Evolutionary conservation across 1,140 invertebrate species (phyloP).

Genomic region (Cydia amplana): DNA sequence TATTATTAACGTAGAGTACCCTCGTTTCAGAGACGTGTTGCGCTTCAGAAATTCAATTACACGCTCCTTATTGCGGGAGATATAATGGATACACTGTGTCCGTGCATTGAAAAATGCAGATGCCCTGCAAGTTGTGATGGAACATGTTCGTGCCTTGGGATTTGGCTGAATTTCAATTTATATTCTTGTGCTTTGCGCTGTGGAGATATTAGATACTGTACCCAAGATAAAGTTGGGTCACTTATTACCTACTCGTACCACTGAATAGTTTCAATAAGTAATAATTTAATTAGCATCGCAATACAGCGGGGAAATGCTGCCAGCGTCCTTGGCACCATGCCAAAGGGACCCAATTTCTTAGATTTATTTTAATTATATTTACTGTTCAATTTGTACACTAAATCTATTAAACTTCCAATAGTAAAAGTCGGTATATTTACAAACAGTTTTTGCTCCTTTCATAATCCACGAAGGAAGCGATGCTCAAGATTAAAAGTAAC

Average conservation of each 20-base stretch:
- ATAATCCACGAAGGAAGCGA: conserved; percentile 13
- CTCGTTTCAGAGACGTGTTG: conserved; percentile 43
- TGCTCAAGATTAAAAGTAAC: conserved; percentile 24
- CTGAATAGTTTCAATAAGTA: no score
- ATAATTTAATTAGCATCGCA: no score
- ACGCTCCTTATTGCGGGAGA: conserved; percentile 18
- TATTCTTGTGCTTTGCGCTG: not conserved
- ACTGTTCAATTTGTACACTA: no score
- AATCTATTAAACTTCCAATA: not conserved
- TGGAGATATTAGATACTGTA: no score
- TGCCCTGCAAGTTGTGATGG: conserved; percentile 6
- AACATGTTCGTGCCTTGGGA: conserved; percentile 17
- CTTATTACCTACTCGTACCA: not conserved
- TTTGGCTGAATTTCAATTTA: not conserved
- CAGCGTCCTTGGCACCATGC: no score
- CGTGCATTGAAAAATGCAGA: conserved; percentile 32
- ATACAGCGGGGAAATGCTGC: no score
- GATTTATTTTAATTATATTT: no score
- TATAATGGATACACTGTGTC: conserved; percentile 25
- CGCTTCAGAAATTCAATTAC: conserved; percentile 51
- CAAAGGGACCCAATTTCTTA: no score
- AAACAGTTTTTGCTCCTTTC: conserved; percentile 3
- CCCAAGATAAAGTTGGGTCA: not conserved
- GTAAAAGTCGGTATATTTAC: not conserved
- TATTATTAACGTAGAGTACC: conserved; percentile 42